Evolutionary conservation across 2,888 invertebrate species (phyloP), one percentile per base, ranked within the genome.

Genomic region (Ophonus ardosiacus): DNA sequence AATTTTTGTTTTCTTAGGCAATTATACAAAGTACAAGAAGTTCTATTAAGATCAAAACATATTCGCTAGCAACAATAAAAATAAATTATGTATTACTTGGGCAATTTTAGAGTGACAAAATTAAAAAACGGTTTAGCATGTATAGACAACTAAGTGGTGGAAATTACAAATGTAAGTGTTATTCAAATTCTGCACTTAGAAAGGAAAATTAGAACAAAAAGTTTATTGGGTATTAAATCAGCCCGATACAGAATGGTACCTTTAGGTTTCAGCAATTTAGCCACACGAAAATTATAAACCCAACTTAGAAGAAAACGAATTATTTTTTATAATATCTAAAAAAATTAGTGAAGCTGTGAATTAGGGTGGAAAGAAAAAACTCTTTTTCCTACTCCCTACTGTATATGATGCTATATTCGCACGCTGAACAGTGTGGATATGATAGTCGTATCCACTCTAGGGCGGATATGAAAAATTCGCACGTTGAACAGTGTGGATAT

Each of bases 51-150:
- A 65, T 65, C 10, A 65, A 24, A 65, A 65, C 18, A 31, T 65
- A 65, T 31, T 65, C 31, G 2, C 31, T 31, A 65, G 24, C 21
- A 10, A 65, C 65, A 31, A 21, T 65, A 65, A 65, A 65, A 1
- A 31, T 65, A 13, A 65, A 65, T 24, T 65, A 65, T 65, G 65
- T 65, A 24, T 65, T 65, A 10, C 65, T 24, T 31, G 21, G 65
- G 0, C 18, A 65, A 65, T 65, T 65, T 10, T 24, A 65, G 65
- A 65, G 65, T 65, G 65, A 65, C 10, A 21, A 24, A 24, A 65
- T 65, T 24, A 24, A 65, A 8, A 65, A 65, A 65, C 65, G 24
- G 21, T 65, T 65, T 65, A 65, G 65, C 65, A 65, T 65, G 65
- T 65, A 65, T 31, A 65, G 65, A 65, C 65, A 65, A 31, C 6